These are phyloP conservation scores for Hycleus phaleratus DNA, from an alignment of 1,140 invertebrate species.

Conservation along the genomic window DNA sequence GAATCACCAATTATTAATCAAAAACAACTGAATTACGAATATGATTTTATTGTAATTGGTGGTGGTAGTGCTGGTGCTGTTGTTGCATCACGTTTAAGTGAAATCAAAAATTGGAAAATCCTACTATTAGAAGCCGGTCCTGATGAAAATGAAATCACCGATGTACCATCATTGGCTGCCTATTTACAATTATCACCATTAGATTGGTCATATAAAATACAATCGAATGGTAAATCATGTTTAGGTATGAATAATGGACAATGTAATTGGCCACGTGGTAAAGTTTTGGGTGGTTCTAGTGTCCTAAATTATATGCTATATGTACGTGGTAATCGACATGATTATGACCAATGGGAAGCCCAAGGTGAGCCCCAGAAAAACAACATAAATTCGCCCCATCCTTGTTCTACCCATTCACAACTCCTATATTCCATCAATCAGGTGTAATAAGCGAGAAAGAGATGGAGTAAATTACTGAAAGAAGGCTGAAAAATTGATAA, in stretches of 20 bases:
- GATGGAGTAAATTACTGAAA: too few relatives aligned
- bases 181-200: slow-evolving; percentile 80
- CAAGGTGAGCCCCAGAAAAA: slow-evolving; percentile 46
- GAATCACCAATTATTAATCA: slow-evolving; percentile 61
- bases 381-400: neutral
- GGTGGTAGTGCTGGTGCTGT: slow-evolving; percentile 91
- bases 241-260: slow-evolving; percentile 60
- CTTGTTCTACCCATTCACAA: too few relatives aligned
- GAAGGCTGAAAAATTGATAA: too few relatives aligned
- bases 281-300: slow-evolving; percentile 81
- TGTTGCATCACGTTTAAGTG: slow-evolving; percentile 80
- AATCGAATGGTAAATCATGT: slow-evolving; percentile 75
- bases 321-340: slow-evolving; percentile 71
- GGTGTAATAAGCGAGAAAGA: too few relatives aligned
- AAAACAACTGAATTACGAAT: slow-evolving; percentile 51
- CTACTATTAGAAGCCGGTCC: slow-evolving; percentile 86
- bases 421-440: too few relatives aligned
- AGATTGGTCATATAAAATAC: slow-evolving; percentile 89
- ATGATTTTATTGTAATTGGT: slow-evolving; percentile 83
- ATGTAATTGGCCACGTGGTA: slow-evolving; percentile 79
- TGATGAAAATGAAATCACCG: slow-evolving; percentile 84
- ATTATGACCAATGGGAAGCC: slow-evolving; percentile 87
- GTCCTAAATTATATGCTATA: slow-evolving; percentile 96
- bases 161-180: slow-evolving; percentile 79
- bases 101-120: slow-evolving; percentile 71